A percentile compares a stretch with the other conserved stretches of the same genome.
Evolutionary conservation across 2,797 vertebrate genomes (phyloP).

Genomic region (Carcharodon carcharias): DNA sequence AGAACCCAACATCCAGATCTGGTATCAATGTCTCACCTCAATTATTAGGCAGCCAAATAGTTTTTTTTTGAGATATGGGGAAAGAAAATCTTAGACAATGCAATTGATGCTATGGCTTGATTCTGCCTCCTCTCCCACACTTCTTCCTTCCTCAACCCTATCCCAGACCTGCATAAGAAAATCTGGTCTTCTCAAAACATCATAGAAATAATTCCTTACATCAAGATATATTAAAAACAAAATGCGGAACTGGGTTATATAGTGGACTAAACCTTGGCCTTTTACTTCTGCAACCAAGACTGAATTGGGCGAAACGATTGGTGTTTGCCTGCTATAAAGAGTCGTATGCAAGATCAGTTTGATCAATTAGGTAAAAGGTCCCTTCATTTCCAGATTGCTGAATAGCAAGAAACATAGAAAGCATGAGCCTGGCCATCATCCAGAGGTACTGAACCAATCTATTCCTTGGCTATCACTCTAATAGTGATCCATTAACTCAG

Average conservation of each 20-base stretch:
- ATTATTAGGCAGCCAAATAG: neutral
- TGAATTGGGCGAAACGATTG: neutral
- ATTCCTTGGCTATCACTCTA: neutral
- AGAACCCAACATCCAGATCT: neutral
- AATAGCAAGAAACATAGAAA: neutral
- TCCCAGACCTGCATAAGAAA: neutral
- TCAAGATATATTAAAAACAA: neutral
- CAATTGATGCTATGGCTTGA: neutral
- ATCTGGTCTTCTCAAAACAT: neutral
- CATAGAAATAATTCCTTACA: neutral
- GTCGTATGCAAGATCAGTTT: neutral
- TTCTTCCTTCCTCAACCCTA: neutral
- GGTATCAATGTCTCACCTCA: neutral
- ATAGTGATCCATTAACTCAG: neutral
- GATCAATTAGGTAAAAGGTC: neutral
- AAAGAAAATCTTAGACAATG: neutral
- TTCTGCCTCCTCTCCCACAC: neutral
- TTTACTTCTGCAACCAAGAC: neutral
- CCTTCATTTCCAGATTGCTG: neutral
- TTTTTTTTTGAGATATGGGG: neutral
- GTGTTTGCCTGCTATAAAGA: neutral
- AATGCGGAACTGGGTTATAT: neutral
- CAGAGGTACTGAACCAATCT: neutral
- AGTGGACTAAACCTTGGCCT: neutral
- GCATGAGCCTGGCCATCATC: neutral